Percentiles rank a stretch among this genome's conserved stretches.
These are phyloP conservation scores for Hiodon alosoides DNA, from an alignment of 2,113 vertebrate genomes.

Conservation along the genomic window DNA sequence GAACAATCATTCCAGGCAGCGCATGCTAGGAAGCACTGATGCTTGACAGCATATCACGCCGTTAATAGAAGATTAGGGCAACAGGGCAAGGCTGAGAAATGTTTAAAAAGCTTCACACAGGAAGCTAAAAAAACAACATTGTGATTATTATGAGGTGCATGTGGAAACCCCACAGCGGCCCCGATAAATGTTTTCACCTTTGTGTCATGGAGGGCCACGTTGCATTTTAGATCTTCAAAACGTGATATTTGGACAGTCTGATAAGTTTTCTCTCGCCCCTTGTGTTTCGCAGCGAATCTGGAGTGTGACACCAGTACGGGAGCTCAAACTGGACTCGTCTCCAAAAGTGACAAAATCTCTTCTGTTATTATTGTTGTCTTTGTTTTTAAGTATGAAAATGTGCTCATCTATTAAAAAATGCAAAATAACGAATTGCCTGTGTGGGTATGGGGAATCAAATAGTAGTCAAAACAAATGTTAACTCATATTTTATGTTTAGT, in stretches of 20 bases:
- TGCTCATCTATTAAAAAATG: no score
- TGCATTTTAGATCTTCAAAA: constrained; percentile 4
- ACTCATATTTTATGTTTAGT: no score
- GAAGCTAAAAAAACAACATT: constrained; percentile 21
- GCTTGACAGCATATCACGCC: constrained; percentile 11
- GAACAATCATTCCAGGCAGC: neutral
- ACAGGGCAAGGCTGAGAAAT: neutral
- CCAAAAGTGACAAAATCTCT: no score
- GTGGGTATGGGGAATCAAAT: no score
- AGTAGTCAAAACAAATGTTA: no score
- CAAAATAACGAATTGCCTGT: no score
- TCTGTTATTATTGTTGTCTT: no score
- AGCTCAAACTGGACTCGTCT: no score
- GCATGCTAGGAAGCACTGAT: neutral
- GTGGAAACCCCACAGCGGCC: constrained; percentile 14
- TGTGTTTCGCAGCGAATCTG: neutral
- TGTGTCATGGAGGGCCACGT: constrained; percentile 10
- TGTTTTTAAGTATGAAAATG: no score
- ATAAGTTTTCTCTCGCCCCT: neutral
- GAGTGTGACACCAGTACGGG: no score
- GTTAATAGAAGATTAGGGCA: constrained; percentile 16
- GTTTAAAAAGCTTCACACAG: constrained; percentile 15
- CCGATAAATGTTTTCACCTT: constrained; percentile 12
- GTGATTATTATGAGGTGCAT: constrained; percentile 24
- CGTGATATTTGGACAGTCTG: neutral